Evolutionary conservation across 2,113 vertebrate genomes (phyloP), one percentile per base, ranked within the genome.

Genomic region (Cephalopterus ornatus): DNA sequence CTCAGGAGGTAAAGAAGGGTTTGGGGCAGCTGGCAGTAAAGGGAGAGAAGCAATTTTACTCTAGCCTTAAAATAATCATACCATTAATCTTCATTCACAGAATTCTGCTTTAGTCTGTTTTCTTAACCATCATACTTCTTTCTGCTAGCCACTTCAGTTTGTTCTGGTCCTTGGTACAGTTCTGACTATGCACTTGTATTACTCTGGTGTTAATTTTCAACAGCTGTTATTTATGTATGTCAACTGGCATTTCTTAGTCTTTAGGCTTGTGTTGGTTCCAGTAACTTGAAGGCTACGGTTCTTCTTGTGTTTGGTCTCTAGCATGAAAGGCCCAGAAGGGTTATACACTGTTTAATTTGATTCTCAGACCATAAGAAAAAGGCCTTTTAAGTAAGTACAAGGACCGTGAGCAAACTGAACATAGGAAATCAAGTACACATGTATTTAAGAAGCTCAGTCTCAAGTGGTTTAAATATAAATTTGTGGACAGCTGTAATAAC

Each of bases 1-100:
- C 42, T 58, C 2, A 3, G 0, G 0, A 5, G 2, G 4, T 74
- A 8, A 87, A 71, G 11, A 61, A 11, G 19, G 6, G 6, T 5
- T 89, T 74, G 0, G 1, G 12, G 23, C 24, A 78, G 41, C 12
- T 72, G 32, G 35, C 19, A 65, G 22, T 72, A 61, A 93, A 94
- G 7, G 1, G 7, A 49, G 73, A 81, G 30, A 68, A 28, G 4
- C 82, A 52, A 71, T 66, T 65, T 86, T 68, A 33, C 39, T 88
- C 32, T 49, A 5, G 53, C 37, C 33, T 74, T 67, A 61, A 91
- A 80, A 77, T 59, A 21, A 52, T 66, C 22, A 18, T 47, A 44
- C 9, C 9, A 37, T 23, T n/a, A 62, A 67, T 59, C 52, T 85
- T 70, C 8, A 61, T 56, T 88, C 58, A 73, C 7, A 11, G 26